Evolutionary conservation across 2,797 vertebrate genomes (phyloP), one percentile per base, ranked within the genome.

Genomic region (Jordanella pulchra): DNA sequence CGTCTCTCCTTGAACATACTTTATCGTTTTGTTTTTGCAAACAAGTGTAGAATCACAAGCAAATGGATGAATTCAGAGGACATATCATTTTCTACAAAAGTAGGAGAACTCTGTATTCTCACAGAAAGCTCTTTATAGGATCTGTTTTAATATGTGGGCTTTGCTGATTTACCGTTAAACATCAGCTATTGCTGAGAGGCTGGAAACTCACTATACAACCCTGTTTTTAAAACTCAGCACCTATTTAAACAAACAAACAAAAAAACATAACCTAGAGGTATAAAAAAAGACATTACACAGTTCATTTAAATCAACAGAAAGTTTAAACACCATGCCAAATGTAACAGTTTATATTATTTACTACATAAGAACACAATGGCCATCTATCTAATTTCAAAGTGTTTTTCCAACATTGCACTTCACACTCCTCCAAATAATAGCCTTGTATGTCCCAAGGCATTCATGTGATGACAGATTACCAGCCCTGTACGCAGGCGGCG

Each of bases 131-230:
- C 0, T 28, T 10, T 67, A 27, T 27, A 27, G 17, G 35, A 14
- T 23, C 12, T n/a, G 55, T 56, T 32, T 4, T 17, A 42, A 64
- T 50, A 11, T 25, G 4, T 63, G 35, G 45, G 45, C 14, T 53
- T 54, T 45, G n/a, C 10, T 61, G 3, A 53, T 61, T 28, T 44
- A 67, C 60, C 48, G 23, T 3, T 14, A 42, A 48, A 67, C 58
- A 65, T 69, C 44, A 66, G 64, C 45, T 48, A 54, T 69, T 58
- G 42, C 25, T 50, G 35, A 39, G 45, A 60, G 13, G 45, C 55
- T 15, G 4, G 27, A 30, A 53, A 53, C 32, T 7, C 17, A 51
- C 50, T 28, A 5, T 12, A 60, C 14, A 51, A 27, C 47, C 9
- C 39, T 45, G 44, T 45, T 45, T 45, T 15, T 15, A 45, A 45